Evolutionary conservation across 1,140 invertebrate genomes (phyloP), one percentile per base, ranked within the genome.

Genomic region (Drosophila subobscura): DNA sequence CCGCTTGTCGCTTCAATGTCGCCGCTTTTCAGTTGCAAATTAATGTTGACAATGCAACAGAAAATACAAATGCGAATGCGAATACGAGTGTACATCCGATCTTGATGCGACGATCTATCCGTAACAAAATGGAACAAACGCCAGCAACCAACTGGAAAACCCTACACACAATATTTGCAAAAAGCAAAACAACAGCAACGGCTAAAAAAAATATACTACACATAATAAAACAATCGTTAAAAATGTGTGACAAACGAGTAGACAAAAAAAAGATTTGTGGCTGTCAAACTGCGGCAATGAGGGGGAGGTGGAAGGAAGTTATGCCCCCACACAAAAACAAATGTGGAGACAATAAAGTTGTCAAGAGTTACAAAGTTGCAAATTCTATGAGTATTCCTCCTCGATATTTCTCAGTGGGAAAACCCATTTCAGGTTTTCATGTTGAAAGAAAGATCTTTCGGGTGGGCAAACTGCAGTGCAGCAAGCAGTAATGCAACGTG

Each of bases 11-110:
- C 51, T 68, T 47, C 79, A 81, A 81, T 83, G 79, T 83, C 79
- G 79, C 46, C 59, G 73, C 57, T 75, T 79, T 75, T 79, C 65
- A 79, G 58, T 70, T 79, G 77, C 73, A 73, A 80, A 81, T 80
- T 55, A 80, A 81, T 77, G 78, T 54, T 61, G 67, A 81, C 78
- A 81, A 80, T 76, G 77, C 72, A 71, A 37, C 67, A 56, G 52
- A 57, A 71, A 60, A 59, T 63, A 66, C 60, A 29, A 51, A 33
- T 54, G 40, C 33, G 37, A 25, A 29, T 27, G 22, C 20, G 37
- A 25, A 29, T 27, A 22, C 20, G 14, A 78, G 33, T 40, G 53
- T 41, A 56, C 27, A 53, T 44, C 50, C 55, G 33, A 66, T 44
- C 49, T 56, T 49, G 49, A 54, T 64, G 50, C 58, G 72, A 71